Evolutionary conservation across 2,888 invertebrate genomes (phyloP), one percentile per base, ranked within the genome.

Genomic region (Electrophaes corylata): DNA sequence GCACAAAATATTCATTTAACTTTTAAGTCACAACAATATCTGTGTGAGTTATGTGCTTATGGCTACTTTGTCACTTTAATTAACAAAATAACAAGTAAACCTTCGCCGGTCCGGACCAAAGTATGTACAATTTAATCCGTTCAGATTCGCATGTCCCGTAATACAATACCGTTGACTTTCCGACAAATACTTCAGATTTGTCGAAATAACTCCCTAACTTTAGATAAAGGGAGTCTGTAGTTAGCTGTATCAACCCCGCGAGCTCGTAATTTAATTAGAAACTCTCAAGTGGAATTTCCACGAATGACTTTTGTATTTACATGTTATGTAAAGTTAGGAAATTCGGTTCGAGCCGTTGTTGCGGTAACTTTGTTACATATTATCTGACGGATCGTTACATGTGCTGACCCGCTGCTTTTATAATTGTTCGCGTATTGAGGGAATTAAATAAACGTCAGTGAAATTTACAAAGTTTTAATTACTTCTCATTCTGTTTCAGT

Each of bases 221-320:
- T 75, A 83, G 80, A 83, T 82, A 83, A 84, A 85, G 83, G 83
- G 74, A 61, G 65, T 69, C 69, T 72, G 71, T 81, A 81, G 80
- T 83, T 78, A 78, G 76, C 74, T 76, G 75, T 82, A 81, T 81
- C 77, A 75, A 69, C 64, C 70, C 72, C 65, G 67, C 57, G 65
- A 73, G 71, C 71, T 76, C 73, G 76, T 83, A 79, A 86, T 86
- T 85, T 81, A 87, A 87, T 87, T 86, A 83, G 81, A 83, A 84
- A 84, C 82, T 84, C 79, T 76, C 72, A 71, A 78, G 75, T 73
- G 83, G 78, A 84, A 86, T 88, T n/a, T 84, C 78, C 76, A 72
- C 69, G 76, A 83, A 83, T 85, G 80, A 84, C 82, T 81, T 81
- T 81, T 77, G 81, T 79, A 82, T 82, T 79, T 80, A 80, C 75